Percentiles rank a stretch among this genome's conserved stretches.
These are phyloP conservation scores for Meloe dianella DNA, from an alignment of 2,888 invertebrate species.

Conservation along the genomic window DNA sequence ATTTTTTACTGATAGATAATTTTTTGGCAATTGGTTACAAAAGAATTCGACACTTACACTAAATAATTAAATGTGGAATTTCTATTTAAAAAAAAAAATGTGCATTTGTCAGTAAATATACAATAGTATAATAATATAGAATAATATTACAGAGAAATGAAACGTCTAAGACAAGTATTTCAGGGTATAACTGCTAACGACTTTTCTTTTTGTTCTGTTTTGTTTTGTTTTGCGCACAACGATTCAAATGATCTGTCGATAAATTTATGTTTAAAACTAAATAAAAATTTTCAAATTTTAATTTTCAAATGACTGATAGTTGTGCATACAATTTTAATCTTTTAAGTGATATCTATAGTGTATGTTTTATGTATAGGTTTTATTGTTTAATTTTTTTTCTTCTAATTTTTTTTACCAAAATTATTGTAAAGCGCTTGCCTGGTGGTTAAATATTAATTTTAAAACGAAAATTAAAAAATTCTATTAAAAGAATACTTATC, in stretches of 20 bases:
- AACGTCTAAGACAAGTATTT: constrained; percentile 27
- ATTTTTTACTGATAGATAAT: no score
- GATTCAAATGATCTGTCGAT: constrained; percentile 33
- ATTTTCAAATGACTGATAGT: constrained; percentile 4
- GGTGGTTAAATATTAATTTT: constrained; percentile 12
- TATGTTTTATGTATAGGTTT: constrained; percentile 24
- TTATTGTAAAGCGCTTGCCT: constrained; percentile 31
- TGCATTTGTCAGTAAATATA: no score
- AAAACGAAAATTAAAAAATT: not conserved
- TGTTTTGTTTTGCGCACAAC: constrained; percentile 33
- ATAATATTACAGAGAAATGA: not conserved
- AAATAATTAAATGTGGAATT: not conserved
- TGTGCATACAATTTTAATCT: constrained; percentile 25
- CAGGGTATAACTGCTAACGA: constrained; percentile 25
- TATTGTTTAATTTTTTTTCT: not conserved
- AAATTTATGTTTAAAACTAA: constrained; percentile 23
- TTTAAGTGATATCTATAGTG: constrained; percentile 41
- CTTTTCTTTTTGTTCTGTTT: constrained; percentile 22
- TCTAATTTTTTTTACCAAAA: not conserved
- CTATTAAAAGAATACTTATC: not conserved
- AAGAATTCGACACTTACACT: no score
- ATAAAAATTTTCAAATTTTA: constrained; percentile 7
- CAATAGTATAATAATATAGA: not conserved
- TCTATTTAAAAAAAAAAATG: no score
- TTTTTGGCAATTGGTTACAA: no score